Conservation (phyloP, 2,113 vertebrate species). For the Strix uralensis region DNA sequence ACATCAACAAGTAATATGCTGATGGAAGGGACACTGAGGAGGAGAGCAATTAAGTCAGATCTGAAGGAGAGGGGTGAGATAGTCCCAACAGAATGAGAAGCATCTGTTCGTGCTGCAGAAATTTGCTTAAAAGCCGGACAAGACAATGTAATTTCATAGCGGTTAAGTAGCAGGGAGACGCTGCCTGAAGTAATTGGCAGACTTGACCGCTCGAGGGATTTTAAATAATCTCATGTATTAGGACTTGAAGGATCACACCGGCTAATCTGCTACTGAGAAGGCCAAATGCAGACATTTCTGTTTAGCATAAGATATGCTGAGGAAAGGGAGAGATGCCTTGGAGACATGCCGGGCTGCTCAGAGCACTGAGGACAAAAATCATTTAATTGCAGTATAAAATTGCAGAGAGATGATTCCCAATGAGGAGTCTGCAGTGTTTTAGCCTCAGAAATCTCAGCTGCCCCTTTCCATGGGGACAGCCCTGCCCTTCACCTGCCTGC, state of each 20-base stretch:
- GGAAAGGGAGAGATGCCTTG: not conserved
- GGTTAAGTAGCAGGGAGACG: not conserved
- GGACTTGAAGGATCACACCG: conserved; percentile 1
- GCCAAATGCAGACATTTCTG: conserved; percentile 32
- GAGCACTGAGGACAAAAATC: not conserved
- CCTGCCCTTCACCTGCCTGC: not conserved
- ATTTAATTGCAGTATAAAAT: not conserved
- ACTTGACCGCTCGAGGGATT: not conserved
- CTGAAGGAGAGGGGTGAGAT: not conserved
- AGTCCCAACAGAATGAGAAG: not conserved
- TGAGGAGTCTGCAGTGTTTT: not conserved
- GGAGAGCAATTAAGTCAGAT: not conserved
- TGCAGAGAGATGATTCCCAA: not conserved
- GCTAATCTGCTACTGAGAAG: conserved; percentile 43
- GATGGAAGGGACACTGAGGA: not conserved
- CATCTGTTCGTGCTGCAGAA: not conserved
- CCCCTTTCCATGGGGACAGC: not conserved
- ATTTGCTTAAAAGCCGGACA: not conserved
- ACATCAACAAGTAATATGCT: not conserved
- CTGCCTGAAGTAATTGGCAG: not conserved
- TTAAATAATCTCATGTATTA: not conserved
- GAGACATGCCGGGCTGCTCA: not conserved
- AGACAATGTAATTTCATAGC: not conserved
- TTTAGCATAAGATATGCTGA: not conserved
- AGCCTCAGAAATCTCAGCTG: not conserved